A percentile compares a stretch with the other conserved stretches of the same genome.
Conservation (phyloP, 2,113 vertebrate species). For the Chloropsis hardwickii region DNA sequence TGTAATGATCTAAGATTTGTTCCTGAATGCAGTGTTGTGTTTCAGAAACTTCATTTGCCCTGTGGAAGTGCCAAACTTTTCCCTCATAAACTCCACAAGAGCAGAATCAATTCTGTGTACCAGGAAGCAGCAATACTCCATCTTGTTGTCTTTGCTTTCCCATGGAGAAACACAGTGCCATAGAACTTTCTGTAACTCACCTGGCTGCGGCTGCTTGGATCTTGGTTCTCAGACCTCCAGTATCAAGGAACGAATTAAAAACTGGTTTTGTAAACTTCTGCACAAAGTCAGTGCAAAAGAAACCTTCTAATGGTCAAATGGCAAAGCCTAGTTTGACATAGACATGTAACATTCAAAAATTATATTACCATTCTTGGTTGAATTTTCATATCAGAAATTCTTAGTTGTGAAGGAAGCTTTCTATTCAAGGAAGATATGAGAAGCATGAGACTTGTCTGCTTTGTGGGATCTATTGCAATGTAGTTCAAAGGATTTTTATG, state of each 20-base stretch:
- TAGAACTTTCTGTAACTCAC: background rate
- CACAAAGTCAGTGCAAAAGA: background rate
- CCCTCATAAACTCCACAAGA: fast-evolving
- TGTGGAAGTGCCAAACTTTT: background rate
- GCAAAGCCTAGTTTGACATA: background rate
- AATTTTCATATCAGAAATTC: background rate
- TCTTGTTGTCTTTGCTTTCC: background rate
- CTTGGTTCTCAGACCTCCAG: background rate
- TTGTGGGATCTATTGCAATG: background rate
- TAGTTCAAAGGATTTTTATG: background rate
- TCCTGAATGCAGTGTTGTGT: background rate
- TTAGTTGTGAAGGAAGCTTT: background rate
- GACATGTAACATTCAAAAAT: background rate
- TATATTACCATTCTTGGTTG: background rate
- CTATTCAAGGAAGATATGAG: background rate
- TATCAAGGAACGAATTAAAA: background rate
- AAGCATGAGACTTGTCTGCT: background rate
- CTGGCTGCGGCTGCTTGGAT: background rate
- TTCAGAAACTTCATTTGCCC: background rate
- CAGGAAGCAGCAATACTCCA: background rate
- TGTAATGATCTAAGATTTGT: background rate
- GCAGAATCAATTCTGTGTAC: background rate
- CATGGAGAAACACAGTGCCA: background rate
- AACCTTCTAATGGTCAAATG: background rate
- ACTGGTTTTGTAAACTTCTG: background rate